A percentile compares a stretch with the other conserved stretches of the same genome.
Evolutionary conservation across 2,888 invertebrate genomes (phyloP).

Genomic region (Heliconius hortense): DNA sequence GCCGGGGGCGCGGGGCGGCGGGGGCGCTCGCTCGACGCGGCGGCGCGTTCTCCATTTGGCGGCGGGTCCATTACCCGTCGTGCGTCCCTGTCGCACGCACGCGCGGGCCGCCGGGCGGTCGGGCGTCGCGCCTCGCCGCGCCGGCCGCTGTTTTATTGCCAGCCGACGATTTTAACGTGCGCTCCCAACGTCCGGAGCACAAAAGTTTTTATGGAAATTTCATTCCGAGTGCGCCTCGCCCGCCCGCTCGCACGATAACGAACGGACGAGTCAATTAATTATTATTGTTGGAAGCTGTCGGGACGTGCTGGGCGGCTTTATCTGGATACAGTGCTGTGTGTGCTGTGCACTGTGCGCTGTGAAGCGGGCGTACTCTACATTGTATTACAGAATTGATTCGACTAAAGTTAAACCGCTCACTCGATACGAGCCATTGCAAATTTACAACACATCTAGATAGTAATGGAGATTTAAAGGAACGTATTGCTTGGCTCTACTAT

Average conservation of each 20-base stretch:
- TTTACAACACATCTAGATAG: conserved; percentile 16
- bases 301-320: conserved; percentile 67
- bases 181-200: conserved; percentile 82
- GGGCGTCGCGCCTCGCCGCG: conserved; percentile 80
- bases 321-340: conserved; percentile 60
- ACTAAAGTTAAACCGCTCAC: conserved; percentile 36
- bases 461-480: conserved; percentile 7
- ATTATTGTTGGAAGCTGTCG: conserved; percentile 81
- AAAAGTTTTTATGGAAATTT: conserved; percentile 83
- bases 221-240: conserved; percentile 80
- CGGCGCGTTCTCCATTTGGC: conserved; percentile 79
- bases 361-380: conserved; percentile 46
- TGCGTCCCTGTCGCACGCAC: conserved; percentile 70
- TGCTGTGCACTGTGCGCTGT: conserved; percentile 52
- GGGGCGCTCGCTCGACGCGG: conserved; percentile 68
- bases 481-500: conserved; percentile 1
- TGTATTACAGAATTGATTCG: conserved; percentile 46
- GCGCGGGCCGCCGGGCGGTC: conserved; percentile 60
- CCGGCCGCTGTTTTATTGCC: conserved; percentile 82
- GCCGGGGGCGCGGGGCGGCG: conserved; percentile 50
- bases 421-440: conserved; percentile 32
- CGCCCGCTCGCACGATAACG: conserved; percentile 78
- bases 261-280: conserved; percentile 83
- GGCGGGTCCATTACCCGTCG: conserved; percentile 78
- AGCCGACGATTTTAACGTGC: conserved; percentile 82